Conservation (phyloP, 1,140 invertebrate species). For the Camponotus vicinus region DNA sequence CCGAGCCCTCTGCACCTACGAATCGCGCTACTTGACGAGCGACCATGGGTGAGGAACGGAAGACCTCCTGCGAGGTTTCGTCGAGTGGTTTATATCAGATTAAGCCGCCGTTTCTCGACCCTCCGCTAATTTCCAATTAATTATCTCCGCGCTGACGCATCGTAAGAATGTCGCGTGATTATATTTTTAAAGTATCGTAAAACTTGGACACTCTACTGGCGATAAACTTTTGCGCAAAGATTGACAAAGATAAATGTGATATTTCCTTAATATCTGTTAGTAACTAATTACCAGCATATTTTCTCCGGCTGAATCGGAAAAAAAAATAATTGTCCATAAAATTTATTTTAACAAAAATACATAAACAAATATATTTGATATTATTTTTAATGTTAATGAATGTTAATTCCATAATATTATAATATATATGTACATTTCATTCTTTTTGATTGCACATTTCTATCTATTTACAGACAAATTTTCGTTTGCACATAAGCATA, state of each 20-base stretch:
- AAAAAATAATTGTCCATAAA: no score
- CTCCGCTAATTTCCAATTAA: constrained; percentile 74
- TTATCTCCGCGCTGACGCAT: constrained; percentile 71
- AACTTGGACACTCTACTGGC: background rate
- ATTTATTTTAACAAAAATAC: no score
- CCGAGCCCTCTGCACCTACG: background rate
- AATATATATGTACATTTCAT: no score
- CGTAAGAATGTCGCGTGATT: constrained; percentile 71
- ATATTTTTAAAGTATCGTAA: constrained; percentile 46
- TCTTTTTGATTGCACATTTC: no score
- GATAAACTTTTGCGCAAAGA: background rate
- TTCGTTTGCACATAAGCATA: no score
- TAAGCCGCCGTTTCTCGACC: constrained; percentile 66
- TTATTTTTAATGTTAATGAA: no score
- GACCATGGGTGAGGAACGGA: constrained; percentile 20
- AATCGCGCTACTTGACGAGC: constrained; percentile 47
- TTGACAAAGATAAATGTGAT: constrained; percentile 32
- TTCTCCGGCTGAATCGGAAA: background rate
- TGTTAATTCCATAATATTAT: no score
- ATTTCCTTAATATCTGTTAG: background rate
- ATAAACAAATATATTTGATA: no score
- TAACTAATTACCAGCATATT: background rate
- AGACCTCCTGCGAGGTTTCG: constrained; percentile 69
- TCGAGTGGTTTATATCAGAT: constrained; percentile 71
- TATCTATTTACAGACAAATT: no score